phyloP scores from a whole-genome alignment of 2,797 vertebrate species.

The Protonibea diacanthus region DNA sequence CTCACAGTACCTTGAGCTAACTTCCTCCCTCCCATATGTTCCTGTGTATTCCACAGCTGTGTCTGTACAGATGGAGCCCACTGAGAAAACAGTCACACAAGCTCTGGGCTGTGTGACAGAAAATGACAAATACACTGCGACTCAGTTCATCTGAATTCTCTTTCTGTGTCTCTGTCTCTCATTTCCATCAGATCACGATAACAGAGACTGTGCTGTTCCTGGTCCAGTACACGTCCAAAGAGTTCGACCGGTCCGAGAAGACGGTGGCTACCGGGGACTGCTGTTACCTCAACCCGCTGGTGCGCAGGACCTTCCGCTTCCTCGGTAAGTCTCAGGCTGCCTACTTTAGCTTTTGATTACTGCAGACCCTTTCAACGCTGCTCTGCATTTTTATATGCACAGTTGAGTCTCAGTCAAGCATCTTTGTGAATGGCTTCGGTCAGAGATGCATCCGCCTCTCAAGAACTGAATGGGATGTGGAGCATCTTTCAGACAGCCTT shows the following conservation, averaged over 20 bases:
- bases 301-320: slow-evolving; percentile 96
- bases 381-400: neutral
- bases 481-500: neutral
- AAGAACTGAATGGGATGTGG: neutral
- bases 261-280: slow-evolving; percentile 97
- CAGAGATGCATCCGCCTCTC: neutral
- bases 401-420: neutral
- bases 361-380: neutral
- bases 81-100: slow-evolving; percentile 23
- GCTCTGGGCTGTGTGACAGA: slow-evolving; percentile 15
- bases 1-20: slow-evolving; percentile 14
- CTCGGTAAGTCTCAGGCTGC: slow-evolving; percentile 87
- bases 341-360: neutral
- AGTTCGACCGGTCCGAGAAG: slow-evolving; percentile 97
- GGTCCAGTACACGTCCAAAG: slow-evolving; percentile 96
- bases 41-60: slow-evolving; percentile 45
- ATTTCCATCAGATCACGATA: slow-evolving; percentile 89
- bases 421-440: neutral
- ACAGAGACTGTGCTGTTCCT: slow-evolving; percentile 97
- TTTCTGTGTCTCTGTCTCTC: neutral
- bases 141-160: neutral
- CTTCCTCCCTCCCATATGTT: slow-evolving; percentile 43
- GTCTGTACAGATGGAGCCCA: slow-evolving; percentile 55
- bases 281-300: slow-evolving; percentile 98
- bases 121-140: neutral